Conservation (phyloP, 2,113 vertebrate genomes). For the Elaphurus davidianus region DNA sequence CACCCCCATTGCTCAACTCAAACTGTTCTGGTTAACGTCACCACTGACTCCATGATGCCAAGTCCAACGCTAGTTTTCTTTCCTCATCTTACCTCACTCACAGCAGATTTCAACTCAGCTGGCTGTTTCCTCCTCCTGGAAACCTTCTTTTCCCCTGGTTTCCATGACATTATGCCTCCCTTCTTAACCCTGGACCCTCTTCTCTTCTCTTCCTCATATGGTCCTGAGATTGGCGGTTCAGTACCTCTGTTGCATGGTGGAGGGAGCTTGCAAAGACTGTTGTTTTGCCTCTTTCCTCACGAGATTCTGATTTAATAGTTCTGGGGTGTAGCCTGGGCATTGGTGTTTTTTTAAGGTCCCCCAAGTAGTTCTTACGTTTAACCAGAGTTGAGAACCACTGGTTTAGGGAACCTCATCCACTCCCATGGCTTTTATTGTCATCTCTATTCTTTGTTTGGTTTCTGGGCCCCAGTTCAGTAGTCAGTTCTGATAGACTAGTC, state of each 20-base stretch:
- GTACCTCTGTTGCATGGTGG: not conserved
- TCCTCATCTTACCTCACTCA: not conserved
- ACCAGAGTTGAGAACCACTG: not conserved
- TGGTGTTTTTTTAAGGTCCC: not conserved
- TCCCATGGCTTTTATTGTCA: not conserved
- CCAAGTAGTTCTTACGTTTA: not conserved
- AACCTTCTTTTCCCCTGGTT: not conserved
- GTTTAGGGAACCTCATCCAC: not conserved
- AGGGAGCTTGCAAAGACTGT: not conserved
- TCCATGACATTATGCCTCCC: not conserved
- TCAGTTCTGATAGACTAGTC: slow-evolving; percentile 67
- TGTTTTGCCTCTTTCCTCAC: not conserved
- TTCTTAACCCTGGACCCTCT: not conserved
- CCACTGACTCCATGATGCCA: not conserved
- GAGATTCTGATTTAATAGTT: not conserved
- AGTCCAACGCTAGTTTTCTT: not conserved
- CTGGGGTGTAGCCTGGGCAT: not conserved
- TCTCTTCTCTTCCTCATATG: not conserved
- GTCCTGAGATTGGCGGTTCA: not conserved
- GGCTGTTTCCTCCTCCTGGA: not conserved
- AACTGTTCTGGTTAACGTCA: not conserved
- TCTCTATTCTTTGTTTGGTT: not conserved
- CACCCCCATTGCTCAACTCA: not conserved
- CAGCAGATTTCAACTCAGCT: not conserved
- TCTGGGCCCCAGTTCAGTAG: slow-evolving; percentile 75